Evolutionary conservation across 2,888 invertebrate genomes (phyloP).

Genomic region (Subacronicta megacephala): DNA sequence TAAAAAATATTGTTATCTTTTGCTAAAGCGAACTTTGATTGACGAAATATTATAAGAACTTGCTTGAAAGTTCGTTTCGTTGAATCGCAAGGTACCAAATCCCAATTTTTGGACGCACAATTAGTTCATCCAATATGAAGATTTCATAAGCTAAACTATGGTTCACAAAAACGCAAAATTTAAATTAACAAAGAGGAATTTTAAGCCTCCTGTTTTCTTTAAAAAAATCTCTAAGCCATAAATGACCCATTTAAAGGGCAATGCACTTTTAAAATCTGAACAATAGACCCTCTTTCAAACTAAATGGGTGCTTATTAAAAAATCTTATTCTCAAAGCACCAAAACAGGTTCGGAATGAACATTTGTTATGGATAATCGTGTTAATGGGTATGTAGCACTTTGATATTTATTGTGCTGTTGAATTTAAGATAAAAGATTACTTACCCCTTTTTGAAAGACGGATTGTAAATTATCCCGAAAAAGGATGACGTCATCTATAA

Average conservation of each 20-base stretch:
- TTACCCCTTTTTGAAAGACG: not conserved
- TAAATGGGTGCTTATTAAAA: slow-evolving; percentile 56
- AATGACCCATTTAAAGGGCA: slow-evolving; percentile 70
- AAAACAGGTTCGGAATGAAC: slow-evolving; percentile 60
- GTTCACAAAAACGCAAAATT: not conserved
- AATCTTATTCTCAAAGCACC: slow-evolving; percentile 42
- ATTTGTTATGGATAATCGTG: slow-evolving; percentile 46
- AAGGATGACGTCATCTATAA: not conserved
- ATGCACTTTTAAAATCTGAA: slow-evolving; percentile 65
- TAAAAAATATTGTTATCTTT: slow-evolving; percentile 48
- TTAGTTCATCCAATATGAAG: no score
- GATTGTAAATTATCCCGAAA: no score
- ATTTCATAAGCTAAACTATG: no score
- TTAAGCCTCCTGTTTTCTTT: slow-evolving; percentile 9
- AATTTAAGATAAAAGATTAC: slow-evolving; percentile 9
- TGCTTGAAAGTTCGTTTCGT: no score
- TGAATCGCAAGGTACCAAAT: no score
- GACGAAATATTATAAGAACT: no score
- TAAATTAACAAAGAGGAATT: slow-evolving; percentile 18
- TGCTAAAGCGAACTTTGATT: no score
- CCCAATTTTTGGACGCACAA: no score
- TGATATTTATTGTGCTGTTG: slow-evolving; percentile 23
- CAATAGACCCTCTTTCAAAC: slow-evolving; percentile 62
- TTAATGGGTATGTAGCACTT: slow-evolving; percentile 27
- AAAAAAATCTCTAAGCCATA: slow-evolving; percentile 44